These are phyloP conservation scores for Microcebus ravelobensis DNA, from an alignment of 2,113 vertebrate species.

Conservation along the genomic window DNA sequence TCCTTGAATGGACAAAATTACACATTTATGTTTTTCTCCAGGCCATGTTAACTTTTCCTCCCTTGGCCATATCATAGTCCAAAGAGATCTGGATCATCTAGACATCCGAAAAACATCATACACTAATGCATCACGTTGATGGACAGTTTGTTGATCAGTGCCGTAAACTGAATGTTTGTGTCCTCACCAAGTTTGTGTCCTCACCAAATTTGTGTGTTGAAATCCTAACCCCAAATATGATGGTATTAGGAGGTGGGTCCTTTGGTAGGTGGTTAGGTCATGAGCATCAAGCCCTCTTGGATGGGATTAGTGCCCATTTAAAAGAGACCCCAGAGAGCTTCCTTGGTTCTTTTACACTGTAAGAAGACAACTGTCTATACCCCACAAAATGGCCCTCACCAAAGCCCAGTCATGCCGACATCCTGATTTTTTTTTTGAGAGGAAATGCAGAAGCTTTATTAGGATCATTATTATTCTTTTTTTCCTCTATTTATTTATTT, in stretches of 20 bases:
- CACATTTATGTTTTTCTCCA: background rate
- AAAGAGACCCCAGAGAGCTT: background rate
- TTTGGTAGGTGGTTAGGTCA: background rate
- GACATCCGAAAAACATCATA: background rate
- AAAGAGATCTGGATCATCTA: background rate
- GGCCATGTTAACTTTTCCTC: background rate
- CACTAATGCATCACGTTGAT: background rate
- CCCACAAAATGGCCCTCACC: background rate
- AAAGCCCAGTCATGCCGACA: background rate
- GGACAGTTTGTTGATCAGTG: background rate
- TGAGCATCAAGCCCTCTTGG: background rate
- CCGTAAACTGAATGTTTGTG: background rate
- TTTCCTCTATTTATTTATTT: too few relatives aligned
- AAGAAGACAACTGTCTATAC: background rate
- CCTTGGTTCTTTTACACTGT: background rate
- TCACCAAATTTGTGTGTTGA: background rate
- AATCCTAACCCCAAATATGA: background rate
- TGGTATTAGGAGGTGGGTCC: background rate
- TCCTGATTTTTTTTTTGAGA: background rate
- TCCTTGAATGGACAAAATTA: background rate
- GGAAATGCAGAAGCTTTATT: too few relatives aligned
- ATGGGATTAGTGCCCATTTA: background rate
- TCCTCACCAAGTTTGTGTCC: background rate
- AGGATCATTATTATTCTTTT: too few relatives aligned
- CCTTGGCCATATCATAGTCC: background rate